Evolutionary conservation across 1,140 invertebrate genomes (phyloP).

Genomic region (Bilobella aurantiaca): DNA sequence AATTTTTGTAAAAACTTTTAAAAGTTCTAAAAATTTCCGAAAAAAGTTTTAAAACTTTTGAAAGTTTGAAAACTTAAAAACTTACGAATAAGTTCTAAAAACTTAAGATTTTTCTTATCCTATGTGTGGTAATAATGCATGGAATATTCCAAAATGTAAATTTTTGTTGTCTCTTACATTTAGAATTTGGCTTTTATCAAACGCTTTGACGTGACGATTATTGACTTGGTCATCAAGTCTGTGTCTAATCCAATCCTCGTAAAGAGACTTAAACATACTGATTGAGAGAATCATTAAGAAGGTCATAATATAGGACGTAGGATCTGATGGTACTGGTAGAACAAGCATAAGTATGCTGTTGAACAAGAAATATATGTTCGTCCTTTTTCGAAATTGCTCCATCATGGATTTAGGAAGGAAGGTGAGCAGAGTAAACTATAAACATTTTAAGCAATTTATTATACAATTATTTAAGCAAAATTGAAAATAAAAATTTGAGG

Average conservation of each 20-base stretch:
- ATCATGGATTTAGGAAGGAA: not conserved
- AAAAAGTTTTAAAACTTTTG: too few species aligned
- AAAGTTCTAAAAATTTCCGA: too few species aligned
- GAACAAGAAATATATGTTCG: not conserved
- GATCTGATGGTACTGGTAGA: not conserved
- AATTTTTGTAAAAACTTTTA: too few species aligned
- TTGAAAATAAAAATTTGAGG: too few species aligned
- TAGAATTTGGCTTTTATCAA: too few species aligned
- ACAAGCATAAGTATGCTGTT: not conserved
- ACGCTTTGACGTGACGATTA: not conserved
- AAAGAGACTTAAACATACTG: not conserved
- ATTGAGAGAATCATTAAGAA: not conserved
- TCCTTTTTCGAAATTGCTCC: not conserved
- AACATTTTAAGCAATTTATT: too few species aligned
- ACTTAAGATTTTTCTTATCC: not conserved
- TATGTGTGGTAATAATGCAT: not conserved
- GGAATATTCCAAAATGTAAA: too few species aligned
- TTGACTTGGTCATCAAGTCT: not conserved
- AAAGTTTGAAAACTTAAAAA: too few species aligned
- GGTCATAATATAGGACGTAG: not conserved
- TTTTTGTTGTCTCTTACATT: too few species aligned
- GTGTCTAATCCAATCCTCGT: not conserved
- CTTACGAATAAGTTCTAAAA: too few species aligned
- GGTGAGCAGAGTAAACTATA: not conserved
- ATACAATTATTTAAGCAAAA: too few species aligned